Evolutionary conservation across 2,113 vertebrate genomes (phyloP), one percentile per base, ranked within the genome.

Genomic region (Chamaea fasciata): DNA sequence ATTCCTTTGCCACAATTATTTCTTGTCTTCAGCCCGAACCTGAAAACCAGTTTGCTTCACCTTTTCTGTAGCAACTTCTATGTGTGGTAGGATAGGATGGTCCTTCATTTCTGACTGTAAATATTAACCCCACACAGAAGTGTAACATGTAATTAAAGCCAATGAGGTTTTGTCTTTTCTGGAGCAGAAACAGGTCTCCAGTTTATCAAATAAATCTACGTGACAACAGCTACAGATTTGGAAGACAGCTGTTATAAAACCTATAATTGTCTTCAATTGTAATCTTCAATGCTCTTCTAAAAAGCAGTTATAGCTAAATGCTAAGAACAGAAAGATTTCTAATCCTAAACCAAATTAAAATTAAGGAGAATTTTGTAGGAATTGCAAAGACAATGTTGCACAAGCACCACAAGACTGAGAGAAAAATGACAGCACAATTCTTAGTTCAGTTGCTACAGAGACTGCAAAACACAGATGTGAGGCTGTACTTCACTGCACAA

Each of bases 321-420:
- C n/a, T 75, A 83, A 64, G 63, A 95, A 85, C 26, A 90, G 57
- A 85, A 80, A 90, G 53, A 27, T 73, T 96, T 83, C 67, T 90
- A 83, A 71, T 68, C 26, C 53, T 92, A 80, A 69, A 93, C 7
- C 3, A 4, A 87, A 83, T 73, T 35, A 62, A 95, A 95, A 87
- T 27, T 44, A 85, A 68, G 28, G 23, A 57, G 28, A 92, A 57
- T 60, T 94, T 80, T 65, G 41, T 63, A 83, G 46, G 35, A 92
- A 76, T 71, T 83, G 64, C 47, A 74, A 89, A 82, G 69, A 90
- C 47, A 52, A 30, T 23, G 21, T 21, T 56, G 75, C 62, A 71
- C 26, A 80, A 89, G 57, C 63, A 87, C 44, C 33, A 47, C 10
- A 68, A 86, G 80, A 59, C 63, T 30, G 24, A 80, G 31, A 49